Percentiles rank a stretch among this genome's conserved stretches.
Conservation (phyloP, 1,140 invertebrate species). For the Drosophila orosa region DNA sequence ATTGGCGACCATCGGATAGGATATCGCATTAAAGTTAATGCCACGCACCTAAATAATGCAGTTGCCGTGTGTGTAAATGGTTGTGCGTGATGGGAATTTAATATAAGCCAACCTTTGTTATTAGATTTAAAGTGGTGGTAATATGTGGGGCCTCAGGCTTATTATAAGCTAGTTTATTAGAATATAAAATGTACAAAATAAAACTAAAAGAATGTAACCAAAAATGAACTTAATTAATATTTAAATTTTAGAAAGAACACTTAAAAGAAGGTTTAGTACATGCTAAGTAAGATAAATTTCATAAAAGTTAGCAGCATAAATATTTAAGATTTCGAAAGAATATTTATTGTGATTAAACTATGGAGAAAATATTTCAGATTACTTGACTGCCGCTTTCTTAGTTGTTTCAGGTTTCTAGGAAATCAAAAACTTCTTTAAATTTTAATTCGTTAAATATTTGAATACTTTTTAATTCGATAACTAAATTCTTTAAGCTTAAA, state of each 20-base stretch:
- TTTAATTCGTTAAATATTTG: not conserved
- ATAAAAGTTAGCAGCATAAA: not conserved
- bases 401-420: too few relatives aligned
- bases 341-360: not conserved
- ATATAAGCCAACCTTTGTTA: conserved; percentile 10
- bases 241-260: not conserved
- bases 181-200: not conserved
- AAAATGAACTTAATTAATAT: not conserved
- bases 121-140: conserved; percentile 24
- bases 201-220: not conserved
- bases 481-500: not conserved
- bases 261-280: too few relatives aligned
- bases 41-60: conserved; percentile 43
- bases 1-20: conserved; percentile 52
- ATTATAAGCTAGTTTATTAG: not conserved
- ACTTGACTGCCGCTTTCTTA: not conserved
- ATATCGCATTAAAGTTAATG: conserved; percentile 63
- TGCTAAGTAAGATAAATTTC: not conserved
- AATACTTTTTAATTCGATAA: not conserved
- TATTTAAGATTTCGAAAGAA: not conserved
- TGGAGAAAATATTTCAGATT: not conserved
- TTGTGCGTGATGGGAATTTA: conserved; percentile 61
- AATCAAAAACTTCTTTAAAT: not conserved
- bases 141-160: not conserved
- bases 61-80: conserved; percentile 20